These are phyloP conservation scores for Agrotis clavis DNA, from an alignment of 2,888 invertebrate species.

Conservation along the genomic window DNA sequence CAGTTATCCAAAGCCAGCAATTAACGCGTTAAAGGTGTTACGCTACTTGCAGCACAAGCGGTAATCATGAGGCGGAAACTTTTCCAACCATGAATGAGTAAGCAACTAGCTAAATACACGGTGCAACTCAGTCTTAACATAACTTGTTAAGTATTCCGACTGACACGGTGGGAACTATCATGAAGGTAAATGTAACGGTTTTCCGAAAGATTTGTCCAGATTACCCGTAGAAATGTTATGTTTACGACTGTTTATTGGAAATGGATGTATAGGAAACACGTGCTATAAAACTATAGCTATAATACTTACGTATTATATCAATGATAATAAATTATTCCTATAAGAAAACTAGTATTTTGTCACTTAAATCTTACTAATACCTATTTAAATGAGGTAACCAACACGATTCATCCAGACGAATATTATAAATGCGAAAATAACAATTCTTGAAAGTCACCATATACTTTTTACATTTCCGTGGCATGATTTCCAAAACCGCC, in stretches of 20 bases:
- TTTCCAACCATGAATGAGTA: conserved; percentile 77
- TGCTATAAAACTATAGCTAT: not conserved
- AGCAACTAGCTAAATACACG: conserved; percentile 69
- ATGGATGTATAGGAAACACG: not conserved
- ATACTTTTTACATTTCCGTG: not conserved
- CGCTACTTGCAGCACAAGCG: conserved; percentile 74
- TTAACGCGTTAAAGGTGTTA: conserved; percentile 77
- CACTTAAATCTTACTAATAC: not conserved
- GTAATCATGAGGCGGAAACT: conserved; percentile 82
- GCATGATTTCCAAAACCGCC: not conserved
- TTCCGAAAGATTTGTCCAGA: conserved; percentile 1
- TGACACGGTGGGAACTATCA: conserved; percentile 26
- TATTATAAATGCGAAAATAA: not conserved
- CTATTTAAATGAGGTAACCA: conserved; percentile 5
- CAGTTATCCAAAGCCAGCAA: conserved; percentile 76
- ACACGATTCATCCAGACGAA: not conserved
- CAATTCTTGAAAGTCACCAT: not conserved
- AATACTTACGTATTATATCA: not conserved
- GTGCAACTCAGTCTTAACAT: conserved; percentile 55
- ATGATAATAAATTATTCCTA: no score
- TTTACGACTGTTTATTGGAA: not conserved
- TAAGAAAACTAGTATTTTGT: not conserved
- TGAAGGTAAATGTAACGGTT: not conserved
- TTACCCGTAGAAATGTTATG: conserved; percentile 11
- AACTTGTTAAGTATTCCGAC: conserved; percentile 53